Conservation (phyloP, 2,888 invertebrate genomes). For the Pyrrhosoma nymphula region DNA sequence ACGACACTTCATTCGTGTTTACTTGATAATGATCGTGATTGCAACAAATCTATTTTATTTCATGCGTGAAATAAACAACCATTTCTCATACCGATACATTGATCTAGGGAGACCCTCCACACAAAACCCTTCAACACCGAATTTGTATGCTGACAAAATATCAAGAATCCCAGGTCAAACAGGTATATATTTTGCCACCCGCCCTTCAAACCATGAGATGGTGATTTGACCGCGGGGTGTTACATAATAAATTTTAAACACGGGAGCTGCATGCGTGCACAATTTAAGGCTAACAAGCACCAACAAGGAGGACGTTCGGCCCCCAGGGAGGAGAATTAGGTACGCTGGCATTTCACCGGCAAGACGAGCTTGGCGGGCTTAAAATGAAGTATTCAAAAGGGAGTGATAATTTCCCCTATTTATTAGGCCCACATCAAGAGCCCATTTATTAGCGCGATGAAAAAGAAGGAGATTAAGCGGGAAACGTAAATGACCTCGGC, state of each 20-base stretch:
- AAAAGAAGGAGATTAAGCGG: conserved; percentile 2
- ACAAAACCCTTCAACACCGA: not conserved
- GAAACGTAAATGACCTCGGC: conserved; percentile 22
- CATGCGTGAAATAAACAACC: not conserved
- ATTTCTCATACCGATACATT: too few species aligned
- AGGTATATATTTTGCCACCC: not conserved
- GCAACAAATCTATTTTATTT: too few species aligned
- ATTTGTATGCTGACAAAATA: not conserved
- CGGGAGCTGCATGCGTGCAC: not conserved
- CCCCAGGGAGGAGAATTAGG: not conserved
- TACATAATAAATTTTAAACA: not conserved
- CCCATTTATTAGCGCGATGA: conserved; percentile 7
- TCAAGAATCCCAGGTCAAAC: not conserved
- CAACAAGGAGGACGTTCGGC: not conserved
- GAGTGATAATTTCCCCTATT: conserved; percentile 36
- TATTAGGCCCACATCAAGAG: not conserved
- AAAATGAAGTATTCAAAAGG: conserved; percentile 8
- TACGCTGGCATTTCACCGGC: not conserved
- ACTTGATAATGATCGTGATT: too few species aligned
- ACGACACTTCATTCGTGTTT: too few species aligned
- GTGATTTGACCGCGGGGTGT: not conserved
- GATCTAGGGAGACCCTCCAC: not conserved
- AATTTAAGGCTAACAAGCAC: not conserved
- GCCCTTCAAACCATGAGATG: not conserved
- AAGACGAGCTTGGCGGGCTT: conserved; percentile 2